Base-by-base conservation (phyloP, 64 coral and sea anemone genomes). In the Pocillopora verrucosa region DNA sequence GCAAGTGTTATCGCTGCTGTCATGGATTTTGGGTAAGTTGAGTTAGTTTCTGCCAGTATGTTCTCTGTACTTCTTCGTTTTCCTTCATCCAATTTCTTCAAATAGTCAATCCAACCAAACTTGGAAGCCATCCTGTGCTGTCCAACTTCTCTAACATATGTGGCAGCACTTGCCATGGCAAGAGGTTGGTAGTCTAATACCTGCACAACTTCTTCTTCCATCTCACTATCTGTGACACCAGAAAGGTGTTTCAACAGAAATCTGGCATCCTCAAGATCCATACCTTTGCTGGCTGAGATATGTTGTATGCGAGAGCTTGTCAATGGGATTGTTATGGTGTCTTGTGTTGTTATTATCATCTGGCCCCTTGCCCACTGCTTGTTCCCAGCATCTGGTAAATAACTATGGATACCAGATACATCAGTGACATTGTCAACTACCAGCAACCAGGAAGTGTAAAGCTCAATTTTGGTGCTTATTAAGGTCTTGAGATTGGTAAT, bases 401-500 rank as follows among this genome's bases (percentile, higher is more conserved):
- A 75, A 4, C 59, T n/a, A 19, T 37, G 58, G 20, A 88, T 34
- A 15, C 51, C 37, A 25, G 69, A 67, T 1, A 85, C n/a, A n/a
- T 89, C 20, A 9, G 20, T 30, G 15, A 93, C 92, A 37, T 93
- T 89, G 37, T 89, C 87, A 11, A 93, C 77, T 76, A 93, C 84
- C 36, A 89, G 73, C 56, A 92, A 13, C 91, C 91, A 92, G 3
- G 76, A 88, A 73, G 76, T 61, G 41, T 74, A 88, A 41, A 20
- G 38, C 12, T 76, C 11, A 45, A 93, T 24, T 89, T 41, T 75
- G 0, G 56, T n/a, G 13, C 26, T 64, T 19, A 89, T 73, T 34
- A 83, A 17, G 16, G 3, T 68, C 70, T 17, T 93, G 10, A 93
- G 16, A 7, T 76, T 35, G 1, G 9, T 10, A 36, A 93, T 74